A percentile compares a stretch with the other conserved stretches of the same genome.
Conservation (phyloP, 53 echinoderm and acorn worm genomes). For the Mesocentrotus franciscanus region DNA sequence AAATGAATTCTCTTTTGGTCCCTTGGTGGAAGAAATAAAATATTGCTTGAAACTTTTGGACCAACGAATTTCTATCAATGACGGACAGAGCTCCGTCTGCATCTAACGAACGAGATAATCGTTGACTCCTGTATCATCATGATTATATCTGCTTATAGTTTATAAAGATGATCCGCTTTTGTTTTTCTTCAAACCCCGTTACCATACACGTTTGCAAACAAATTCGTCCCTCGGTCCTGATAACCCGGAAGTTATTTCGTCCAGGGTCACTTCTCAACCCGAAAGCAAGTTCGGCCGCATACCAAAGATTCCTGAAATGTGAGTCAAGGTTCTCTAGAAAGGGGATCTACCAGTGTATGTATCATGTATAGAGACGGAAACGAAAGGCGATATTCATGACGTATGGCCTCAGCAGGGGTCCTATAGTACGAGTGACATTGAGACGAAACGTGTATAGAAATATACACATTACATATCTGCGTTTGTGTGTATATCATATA, state of each 20-base stretch:
- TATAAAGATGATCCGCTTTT: no score
- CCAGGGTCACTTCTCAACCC: neutral
- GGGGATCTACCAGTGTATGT: neutral
- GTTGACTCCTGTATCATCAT: no score
- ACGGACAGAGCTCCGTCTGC: no score
- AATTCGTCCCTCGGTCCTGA: neutral
- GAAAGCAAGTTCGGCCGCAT: neutral
- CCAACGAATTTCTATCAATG: no score
- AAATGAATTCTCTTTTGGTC: no score
- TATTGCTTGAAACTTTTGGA: no score
- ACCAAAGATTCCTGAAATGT: neutral
- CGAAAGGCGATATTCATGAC: neutral
- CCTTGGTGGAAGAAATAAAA: no score
- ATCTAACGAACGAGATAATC: no score
- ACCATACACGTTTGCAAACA: neutral
- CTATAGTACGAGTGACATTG: neutral
- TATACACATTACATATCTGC: neutral
- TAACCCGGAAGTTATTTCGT: constrained; percentile 16
- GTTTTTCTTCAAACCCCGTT: neutral
- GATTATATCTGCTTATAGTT: no score
- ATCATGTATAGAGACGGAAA: neutral
- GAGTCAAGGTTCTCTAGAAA: constrained; percentile 6
- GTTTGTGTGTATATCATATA: no score
- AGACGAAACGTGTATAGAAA: neutral
- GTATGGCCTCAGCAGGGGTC: neutral